Conservation (phyloP, 2,113 vertebrate species). For the Chelonoidis abingdonii region DNA sequence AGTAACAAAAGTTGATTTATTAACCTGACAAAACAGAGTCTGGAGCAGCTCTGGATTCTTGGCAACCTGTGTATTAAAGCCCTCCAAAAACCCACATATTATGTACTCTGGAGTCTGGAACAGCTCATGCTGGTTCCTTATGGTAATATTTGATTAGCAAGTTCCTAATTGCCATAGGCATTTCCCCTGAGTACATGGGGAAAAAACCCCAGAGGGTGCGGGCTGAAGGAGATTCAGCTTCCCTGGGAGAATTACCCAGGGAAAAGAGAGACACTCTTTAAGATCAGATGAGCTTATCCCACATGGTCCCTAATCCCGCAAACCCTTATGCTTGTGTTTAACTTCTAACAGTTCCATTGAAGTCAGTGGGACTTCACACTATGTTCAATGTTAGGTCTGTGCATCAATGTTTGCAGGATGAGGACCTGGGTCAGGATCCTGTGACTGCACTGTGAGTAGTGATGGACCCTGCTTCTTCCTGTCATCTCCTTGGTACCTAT, state of each 20-base stretch:
- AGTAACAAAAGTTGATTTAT: slow-evolving; percentile 45
- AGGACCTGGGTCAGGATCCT: fast-evolving
- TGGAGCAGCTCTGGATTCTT: background rate
- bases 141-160: fast-evolving
- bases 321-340: fast-evolving
- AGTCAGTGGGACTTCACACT: background rate
- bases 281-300: background rate
- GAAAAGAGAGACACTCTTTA: background rate
- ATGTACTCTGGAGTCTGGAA: background rate
- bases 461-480: fast-evolving
- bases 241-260: background rate
- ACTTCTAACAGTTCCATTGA: background rate
- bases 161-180: background rate
- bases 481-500: background rate
- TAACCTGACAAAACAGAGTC: slow-evolving; percentile 33
- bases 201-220: fast-evolving
- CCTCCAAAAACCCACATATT: background rate
- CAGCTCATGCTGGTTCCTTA: background rate
- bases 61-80: background rate
- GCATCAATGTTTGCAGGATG: background rate
- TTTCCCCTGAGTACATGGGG: background rate
- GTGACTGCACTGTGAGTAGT: fast-evolving
- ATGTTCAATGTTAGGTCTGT: background rate
- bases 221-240: background rate
- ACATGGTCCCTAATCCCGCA: fast-evolving